A percentile compares a stretch with the other conserved stretches of the same genome.
phyloP scores from a whole-genome alignment of 2,113 vertebrate species.

The Mystacornis crossleyi region DNA sequence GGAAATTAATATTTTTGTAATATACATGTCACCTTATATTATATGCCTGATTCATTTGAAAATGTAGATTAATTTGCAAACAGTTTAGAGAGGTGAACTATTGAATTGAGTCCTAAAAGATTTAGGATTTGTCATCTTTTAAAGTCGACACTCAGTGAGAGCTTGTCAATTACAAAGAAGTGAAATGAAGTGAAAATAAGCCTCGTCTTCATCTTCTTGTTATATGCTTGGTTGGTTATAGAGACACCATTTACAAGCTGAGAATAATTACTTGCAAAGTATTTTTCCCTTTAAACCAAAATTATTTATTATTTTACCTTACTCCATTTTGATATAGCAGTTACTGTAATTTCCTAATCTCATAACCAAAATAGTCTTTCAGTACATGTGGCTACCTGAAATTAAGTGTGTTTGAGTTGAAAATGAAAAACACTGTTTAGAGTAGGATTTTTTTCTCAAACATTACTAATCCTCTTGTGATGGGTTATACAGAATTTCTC shows the following conservation, averaged over 20 bases:
- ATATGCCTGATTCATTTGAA: slow-evolving; percentile 87
- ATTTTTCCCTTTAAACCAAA: slow-evolving; percentile 82
- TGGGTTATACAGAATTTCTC: not conserved
- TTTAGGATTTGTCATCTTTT: slow-evolving; percentile 96
- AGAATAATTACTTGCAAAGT: slow-evolving; percentile 93
- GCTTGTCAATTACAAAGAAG: slow-evolving; percentile 97
- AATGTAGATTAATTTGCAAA: slow-evolving; percentile 96
- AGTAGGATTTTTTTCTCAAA: not conserved
- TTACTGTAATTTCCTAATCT: slow-evolving; percentile 44
- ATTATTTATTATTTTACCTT: slow-evolving; percentile 81
- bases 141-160: slow-evolving; percentile 91
- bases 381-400: not conserved
- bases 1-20: slow-evolving; percentile 80
- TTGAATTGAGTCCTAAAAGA: slow-evolving; percentile 89
- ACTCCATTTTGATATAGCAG: not conserved
- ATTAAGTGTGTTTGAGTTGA: not conserved
- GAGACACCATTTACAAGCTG: slow-evolving; percentile 91
- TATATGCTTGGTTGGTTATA: slow-evolving; percentile 90
- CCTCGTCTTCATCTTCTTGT: slow-evolving; percentile 98
- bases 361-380: not conserved
- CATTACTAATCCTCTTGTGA: not conserved
- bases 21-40: slow-evolving; percentile 80
- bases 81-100: slow-evolving; percentile 86
- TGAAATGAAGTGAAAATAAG: slow-evolving; percentile 96
- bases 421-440: not conserved